Evolutionary conservation across 2,113 vertebrate genomes (phyloP), one percentile per base, ranked within the genome.

Genomic region (Orientallactaga bullata): DNA sequence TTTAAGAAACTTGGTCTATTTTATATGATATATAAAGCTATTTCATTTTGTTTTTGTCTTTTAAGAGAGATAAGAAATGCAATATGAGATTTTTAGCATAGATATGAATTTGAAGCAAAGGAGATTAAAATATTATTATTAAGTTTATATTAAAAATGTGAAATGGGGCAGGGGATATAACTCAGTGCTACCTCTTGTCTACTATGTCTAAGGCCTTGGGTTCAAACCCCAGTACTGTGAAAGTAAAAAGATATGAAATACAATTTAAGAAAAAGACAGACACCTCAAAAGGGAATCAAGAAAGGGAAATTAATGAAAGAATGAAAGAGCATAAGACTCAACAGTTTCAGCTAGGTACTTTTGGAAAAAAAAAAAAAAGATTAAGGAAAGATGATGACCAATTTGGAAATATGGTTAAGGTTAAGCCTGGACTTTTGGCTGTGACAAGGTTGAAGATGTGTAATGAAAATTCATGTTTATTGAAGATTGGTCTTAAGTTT

Each of bases 261-360:
- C 51, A 72, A 3, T 76, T 35, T 11, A 84, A 81, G 21, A 86
- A 73, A 92, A 39, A 84, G 2, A 51, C 68, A 88, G 86, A 82
- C 7, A 32, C 1, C 2, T 7, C 12, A 60, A 37, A 65, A 23
- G 3, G 4, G 17, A 28, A 55, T 55, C 15, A 84, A 92, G 24
- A 42, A 84, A 24, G 12, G 8, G 74, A 91, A 90, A 89, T 72
- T 55, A 80, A 68, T 76, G 55, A 55, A 89, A 76, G 65, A 82
- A 72, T 78, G 4, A 66, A 72, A 81, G 1, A 65, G 15, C 9
- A 88, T 35, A 79, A 30, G 81, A 79, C 77, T 47, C 1, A 3
- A 39, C n/a, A 77, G 58, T 89, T 74, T n/a, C 18, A 84, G 68
- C 63, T 37, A 82, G 51, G 35, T 88, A 51, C 68, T 88, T 95